A percentile compares a stretch with the other conserved stretches of the same genome.
These are phyloP conservation scores for Mus caroli DNA, from an alignment of 2,797 vertebrate species.

Conservation along the genomic window DNA sequence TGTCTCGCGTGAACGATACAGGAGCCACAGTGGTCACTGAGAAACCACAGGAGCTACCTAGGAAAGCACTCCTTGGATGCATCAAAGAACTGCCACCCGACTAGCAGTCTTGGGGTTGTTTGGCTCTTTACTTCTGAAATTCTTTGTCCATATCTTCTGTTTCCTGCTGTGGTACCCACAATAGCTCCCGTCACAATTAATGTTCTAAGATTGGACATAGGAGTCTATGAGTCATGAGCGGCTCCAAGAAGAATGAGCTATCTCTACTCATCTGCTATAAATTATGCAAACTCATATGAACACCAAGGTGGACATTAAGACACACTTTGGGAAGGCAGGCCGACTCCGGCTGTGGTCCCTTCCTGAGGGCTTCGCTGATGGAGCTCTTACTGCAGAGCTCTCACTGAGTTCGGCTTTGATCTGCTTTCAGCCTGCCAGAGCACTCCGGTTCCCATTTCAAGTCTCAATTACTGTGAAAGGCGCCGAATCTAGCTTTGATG, in stretches of 20 bases:
- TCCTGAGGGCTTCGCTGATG: neutral
- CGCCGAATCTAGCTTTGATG: conserved; percentile 61
- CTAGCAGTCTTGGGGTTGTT: neutral
- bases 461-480: conserved; percentile 70
- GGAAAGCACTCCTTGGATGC: neutral
- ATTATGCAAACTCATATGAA: conserved; percentile 50
- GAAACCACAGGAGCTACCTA: neutral
- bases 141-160: conserved; percentile 65
- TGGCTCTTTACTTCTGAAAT: conserved; percentile 69
- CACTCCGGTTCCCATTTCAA: conserved; percentile 30
- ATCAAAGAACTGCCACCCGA: neutral
- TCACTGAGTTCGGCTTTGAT: conserved; percentile 61
- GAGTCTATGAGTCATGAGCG: conserved; percentile 73
- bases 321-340: neutral
- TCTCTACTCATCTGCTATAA: conserved; percentile 26
- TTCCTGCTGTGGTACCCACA: conserved; percentile 57
- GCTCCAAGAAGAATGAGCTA: conserved; percentile 62
- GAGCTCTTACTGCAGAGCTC: neutral
- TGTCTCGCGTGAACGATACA: neutral
- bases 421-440: conserved; percentile 54
- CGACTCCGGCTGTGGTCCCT: neutral
- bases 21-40: neutral
- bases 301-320: neutral
- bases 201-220: conserved; percentile 77
- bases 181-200: conserved; percentile 68